Evolutionary conservation across 2,797 vertebrate species (phyloP).

Genomic region (Hipposideros larvatus): DNA sequence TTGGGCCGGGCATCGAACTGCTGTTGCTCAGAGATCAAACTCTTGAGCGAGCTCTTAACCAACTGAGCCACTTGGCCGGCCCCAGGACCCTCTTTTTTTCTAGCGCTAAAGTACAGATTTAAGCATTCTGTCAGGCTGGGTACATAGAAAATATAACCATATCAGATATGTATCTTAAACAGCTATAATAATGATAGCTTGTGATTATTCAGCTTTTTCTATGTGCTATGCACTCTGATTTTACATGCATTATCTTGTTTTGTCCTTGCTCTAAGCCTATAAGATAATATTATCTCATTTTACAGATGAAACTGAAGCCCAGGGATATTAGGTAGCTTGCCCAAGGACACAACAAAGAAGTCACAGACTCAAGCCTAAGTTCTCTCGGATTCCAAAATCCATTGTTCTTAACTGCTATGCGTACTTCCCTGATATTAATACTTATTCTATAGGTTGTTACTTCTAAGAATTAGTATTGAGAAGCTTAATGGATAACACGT

Average conservation of each 20-base stretch:
- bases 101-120: conserved; percentile 27
- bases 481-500: background rate
- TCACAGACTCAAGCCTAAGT: background rate
- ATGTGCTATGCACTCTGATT: background rate
- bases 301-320: background rate
- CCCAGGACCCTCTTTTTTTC: background rate
- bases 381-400: conserved; percentile 33
- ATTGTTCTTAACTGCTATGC: conserved; percentile 4
- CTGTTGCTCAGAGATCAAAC: no score
- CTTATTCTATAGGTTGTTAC: background rate
- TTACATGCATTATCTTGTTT: background rate
- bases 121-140: background rate
- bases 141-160: conserved; percentile 13
- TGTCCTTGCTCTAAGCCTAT: background rate
- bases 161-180: background rate
- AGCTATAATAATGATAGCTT: conserved; percentile 11
- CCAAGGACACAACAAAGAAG: background rate
- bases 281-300: background rate
- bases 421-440: conserved; percentile 11
- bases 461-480: conserved; percentile 19
- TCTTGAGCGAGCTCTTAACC: no score
- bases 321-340: conserved; percentile 1
- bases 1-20: no score
- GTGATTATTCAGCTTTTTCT: conserved; percentile 44
- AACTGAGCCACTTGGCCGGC: no score